A percentile compares a stretch with the other conserved stretches of the same genome.
Conservation (phyloP, 2,113 vertebrate species). For the Seriola quinqueradiata region DNA sequence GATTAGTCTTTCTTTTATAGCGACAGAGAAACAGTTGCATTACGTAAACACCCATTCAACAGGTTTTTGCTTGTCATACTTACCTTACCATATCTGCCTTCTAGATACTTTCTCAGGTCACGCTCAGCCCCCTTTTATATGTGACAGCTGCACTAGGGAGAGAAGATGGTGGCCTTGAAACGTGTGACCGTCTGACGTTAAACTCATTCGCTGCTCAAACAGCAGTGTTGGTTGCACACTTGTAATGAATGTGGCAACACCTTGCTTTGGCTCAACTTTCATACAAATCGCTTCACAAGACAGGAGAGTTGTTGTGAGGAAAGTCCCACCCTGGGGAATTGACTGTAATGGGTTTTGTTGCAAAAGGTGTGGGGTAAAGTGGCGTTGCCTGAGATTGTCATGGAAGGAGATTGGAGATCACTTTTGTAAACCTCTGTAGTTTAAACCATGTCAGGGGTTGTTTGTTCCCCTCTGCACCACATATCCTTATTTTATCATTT, state of each 20-base stretch:
- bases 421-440: neutral
- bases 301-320: neutral
- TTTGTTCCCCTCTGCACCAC: neutral
- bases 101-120: neutral
- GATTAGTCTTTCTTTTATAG: neutral
- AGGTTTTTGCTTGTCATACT: neutral
- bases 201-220: neutral
- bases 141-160: neutral
- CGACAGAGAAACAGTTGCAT: neutral
- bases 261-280: neutral
- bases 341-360: slow-evolving; percentile 13
- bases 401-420: neutral
- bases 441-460: neutral
- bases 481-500: neutral
- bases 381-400: neutral
- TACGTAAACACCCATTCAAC: neutral
- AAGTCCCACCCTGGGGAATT: neutral
- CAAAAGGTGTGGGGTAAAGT: neutral
- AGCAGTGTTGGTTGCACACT: neutral
- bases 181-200: neutral
- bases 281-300: slow-evolving; percentile 3
- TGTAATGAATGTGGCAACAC: neutral
- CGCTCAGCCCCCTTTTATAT: neutral
- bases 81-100: neutral
- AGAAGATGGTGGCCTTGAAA: neutral